These are phyloP conservation scores for Dicrurus megarhynchus DNA, from an alignment of 2,113 vertebrate genomes.

Conservation along the genomic window DNA sequence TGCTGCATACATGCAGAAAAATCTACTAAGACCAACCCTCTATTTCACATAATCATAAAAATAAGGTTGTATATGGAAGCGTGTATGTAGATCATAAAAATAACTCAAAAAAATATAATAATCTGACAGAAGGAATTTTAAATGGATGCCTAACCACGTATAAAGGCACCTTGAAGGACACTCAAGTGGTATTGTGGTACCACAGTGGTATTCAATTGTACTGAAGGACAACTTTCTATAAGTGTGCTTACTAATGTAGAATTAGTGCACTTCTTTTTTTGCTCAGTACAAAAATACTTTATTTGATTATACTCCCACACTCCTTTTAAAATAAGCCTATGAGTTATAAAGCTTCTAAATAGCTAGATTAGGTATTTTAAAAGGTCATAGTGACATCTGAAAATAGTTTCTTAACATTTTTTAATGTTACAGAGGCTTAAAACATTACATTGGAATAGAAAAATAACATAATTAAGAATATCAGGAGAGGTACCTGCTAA, in stretches of 20 bases:
- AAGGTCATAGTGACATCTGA: constrained; percentile 63
- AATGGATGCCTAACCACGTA: constrained; percentile 41
- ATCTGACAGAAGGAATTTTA: constrained; percentile 16
- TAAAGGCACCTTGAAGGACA: constrained; percentile 9
- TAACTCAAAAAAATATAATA: neutral
- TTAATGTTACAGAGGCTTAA: neutral
- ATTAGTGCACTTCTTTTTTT: constrained; percentile 54
- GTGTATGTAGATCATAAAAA: constrained; percentile 1
- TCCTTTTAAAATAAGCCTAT: constrained; percentile 58
- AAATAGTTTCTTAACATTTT: constrained; percentile 43
- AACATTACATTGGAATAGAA: neutral
- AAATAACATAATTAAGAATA: constrained; percentile 21
- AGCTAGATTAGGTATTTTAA: constrained; percentile 52
- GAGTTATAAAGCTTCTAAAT: constrained; percentile 55
- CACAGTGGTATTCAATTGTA: neutral
- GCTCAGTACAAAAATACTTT: constrained; percentile 54
- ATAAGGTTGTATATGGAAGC: neutral
- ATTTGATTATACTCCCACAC: constrained; percentile 67
- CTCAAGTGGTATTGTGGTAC: neutral
- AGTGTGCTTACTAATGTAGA: constrained; percentile 23
- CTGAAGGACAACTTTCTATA: constrained; percentile 59
- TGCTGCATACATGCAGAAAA: neutral
- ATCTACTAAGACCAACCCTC: neutral
- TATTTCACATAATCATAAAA: neutral
- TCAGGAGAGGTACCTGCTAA: neutral